Percentiles rank a stretch among this genome's conserved stretches.
Conservation (phyloP, 1,140 invertebrate genomes). For the Eupristina koningsbergeri region DNA sequence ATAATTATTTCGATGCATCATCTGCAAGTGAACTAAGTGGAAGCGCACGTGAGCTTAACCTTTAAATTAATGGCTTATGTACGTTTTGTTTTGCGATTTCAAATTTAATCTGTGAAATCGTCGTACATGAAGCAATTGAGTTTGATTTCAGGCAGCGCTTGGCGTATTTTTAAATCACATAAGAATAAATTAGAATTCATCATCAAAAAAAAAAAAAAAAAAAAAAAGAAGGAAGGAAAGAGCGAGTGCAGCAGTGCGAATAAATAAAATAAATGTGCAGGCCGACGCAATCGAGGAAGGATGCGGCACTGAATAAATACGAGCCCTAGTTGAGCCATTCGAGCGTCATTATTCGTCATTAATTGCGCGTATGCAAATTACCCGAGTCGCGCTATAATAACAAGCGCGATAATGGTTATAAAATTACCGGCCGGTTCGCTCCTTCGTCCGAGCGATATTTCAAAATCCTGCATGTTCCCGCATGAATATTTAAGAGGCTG, state of each 20-base stretch:
- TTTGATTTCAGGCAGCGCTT: no score
- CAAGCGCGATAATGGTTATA: constrained; percentile 44
- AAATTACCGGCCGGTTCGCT: constrained; percentile 23
- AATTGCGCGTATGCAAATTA: constrained; percentile 33
- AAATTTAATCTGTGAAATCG: neutral
- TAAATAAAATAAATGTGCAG: neutral
- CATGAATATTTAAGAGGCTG: constrained; percentile 18
- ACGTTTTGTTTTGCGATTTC: neutral
- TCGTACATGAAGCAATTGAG: no score
- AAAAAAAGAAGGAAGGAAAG: neutral
- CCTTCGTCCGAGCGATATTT: neutral
- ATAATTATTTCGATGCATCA: neutral
- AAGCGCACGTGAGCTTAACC: neutral
- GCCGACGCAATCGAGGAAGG: neutral
- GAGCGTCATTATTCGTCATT: constrained; percentile 38
- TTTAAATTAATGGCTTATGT: neutral
- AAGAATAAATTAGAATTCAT: no score
- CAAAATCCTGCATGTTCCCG: neutral
- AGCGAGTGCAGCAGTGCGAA: neutral
- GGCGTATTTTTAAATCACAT: no score
- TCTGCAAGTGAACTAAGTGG: neutral
- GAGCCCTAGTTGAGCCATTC: constrained; percentile 9
- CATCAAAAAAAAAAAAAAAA: neutral
- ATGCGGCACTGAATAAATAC: constrained; percentile 17
- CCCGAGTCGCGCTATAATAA: constrained; percentile 19